Percentiles rank a stretch among this genome's conserved stretches.
phyloP scores from a whole-genome alignment of 2,113 vertebrate genomes.

The Nycticebus coucang region DNA sequence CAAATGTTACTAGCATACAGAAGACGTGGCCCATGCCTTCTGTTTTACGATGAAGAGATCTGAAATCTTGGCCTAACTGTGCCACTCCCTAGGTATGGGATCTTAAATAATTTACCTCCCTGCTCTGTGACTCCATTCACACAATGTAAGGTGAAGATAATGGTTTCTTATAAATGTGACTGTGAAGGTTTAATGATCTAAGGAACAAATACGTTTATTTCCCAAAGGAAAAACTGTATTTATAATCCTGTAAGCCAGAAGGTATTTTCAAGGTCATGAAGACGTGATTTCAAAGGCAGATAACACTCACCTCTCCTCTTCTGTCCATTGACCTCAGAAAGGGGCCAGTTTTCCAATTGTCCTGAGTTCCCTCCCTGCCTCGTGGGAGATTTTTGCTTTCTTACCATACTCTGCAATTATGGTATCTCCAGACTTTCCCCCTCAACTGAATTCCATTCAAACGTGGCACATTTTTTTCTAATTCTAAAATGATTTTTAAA shows the following conservation, averaged over 20 bases:
- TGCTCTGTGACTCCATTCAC: background rate
- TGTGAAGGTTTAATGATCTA: background rate
- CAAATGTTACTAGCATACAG: background rate
- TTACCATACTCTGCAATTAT: background rate
- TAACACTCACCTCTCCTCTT: background rate
- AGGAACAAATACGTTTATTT: background rate
- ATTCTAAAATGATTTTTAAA: constrained; percentile 27
- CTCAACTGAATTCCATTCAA: background rate
- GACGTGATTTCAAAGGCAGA: background rate
- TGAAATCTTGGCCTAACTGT: background rate
- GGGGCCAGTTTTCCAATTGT: fast-evolving
- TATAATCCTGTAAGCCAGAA: background rate
- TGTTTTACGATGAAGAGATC: background rate
- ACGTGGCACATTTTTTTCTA: background rate
- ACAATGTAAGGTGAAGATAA: background rate
- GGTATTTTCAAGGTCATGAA: background rate
- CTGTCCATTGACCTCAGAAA: background rate
- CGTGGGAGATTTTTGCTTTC: background rate
- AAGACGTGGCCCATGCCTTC: background rate
- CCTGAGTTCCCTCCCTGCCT: background rate
- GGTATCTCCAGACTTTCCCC: background rate
- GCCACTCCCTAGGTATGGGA: background rate
- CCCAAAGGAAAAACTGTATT: background rate
- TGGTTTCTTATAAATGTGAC: background rate
- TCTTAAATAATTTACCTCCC: background rate